phyloP scores from a whole-genome alignment of 2,113 vertebrate genomes.

The Odocoileus virginianus region DNA sequence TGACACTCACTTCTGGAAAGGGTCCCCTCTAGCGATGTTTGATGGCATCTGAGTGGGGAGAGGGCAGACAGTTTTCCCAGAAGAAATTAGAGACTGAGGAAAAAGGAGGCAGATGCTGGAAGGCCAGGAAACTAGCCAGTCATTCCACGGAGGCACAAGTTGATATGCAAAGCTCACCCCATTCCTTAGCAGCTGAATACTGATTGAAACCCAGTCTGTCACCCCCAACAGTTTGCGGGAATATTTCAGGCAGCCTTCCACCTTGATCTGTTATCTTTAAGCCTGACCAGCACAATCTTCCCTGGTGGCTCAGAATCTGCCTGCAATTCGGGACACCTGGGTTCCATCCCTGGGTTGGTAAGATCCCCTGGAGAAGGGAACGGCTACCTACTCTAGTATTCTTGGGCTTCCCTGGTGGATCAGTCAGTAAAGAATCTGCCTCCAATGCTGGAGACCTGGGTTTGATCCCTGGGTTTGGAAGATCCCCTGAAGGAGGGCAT shows the following conservation, averaged over 20 bases:
- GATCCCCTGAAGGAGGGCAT: not conserved
- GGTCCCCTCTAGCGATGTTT: not conserved
- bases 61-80: not conserved
- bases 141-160: not conserved
- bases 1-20: not conserved
- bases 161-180: slow-evolving; percentile 8
- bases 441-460: not conserved
- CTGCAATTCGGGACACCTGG: not conserved
- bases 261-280: not conserved
- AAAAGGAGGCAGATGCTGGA: not conserved
- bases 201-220: not conserved
- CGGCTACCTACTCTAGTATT: not conserved
- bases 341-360: not conserved
- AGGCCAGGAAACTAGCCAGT: not conserved
- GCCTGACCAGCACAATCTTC: not conserved
- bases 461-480: not conserved
- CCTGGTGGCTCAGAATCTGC: not conserved
- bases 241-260: not conserved
- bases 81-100: not conserved
- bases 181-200: not conserved
- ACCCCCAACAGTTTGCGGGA: not conserved
- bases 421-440: not conserved
- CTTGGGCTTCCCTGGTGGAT: not conserved
- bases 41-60: not conserved
- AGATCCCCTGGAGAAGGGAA: not conserved